Base-by-base conservation (phyloP, 2,797 vertebrate species). In the Eulemur mongoz region DNA sequence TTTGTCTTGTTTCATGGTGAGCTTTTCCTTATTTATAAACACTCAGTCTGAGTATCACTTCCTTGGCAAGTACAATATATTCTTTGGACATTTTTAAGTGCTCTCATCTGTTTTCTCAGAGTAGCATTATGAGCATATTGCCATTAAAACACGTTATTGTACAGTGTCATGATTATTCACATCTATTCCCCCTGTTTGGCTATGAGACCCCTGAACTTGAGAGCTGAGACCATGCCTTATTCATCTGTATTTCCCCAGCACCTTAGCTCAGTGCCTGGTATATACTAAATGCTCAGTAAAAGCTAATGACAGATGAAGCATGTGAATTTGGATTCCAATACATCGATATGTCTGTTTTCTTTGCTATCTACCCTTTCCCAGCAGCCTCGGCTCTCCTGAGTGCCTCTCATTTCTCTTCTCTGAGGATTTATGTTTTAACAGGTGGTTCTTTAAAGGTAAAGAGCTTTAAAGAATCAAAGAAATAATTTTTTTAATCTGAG, bases 361-460 rank as follows among this genome's bases (percentile, higher is more conserved):
- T 57, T 54, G 30, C 6, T 35, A 10, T 32, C 48, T 76, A 30
- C 0, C 2, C 15, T 82, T 89, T 6, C 1, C 48, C 40, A 25
- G 14, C 25, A 85, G 18, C 30, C 1, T 43, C 43, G 84, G 20
- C 0, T 63, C 40, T 48, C 45, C 25, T 50, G 45, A 54, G 20
- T 40, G 1, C 1, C 32, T 78, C 43, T 78, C 48, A 45, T 91
- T 89, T 95, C 32, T 20, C 27, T 89, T 89, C 17, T 93, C 43
- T 63, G 70, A 93, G 35, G n/a, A 67, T 81, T 91, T 48, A 63
- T 5, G 18, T 86, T 78, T 79, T 57, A 57, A 40, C 4, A 40
- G 32, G 25, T 76, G n/a, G 17, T 82, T 95, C 12, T 45, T 94
- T 63, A 91, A 96, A 78, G 59, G 50, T 4, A 91, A 95, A 89